phyloP scores from a whole-genome alignment of 2,888 invertebrate species.

The Tribolium freemani region DNA sequence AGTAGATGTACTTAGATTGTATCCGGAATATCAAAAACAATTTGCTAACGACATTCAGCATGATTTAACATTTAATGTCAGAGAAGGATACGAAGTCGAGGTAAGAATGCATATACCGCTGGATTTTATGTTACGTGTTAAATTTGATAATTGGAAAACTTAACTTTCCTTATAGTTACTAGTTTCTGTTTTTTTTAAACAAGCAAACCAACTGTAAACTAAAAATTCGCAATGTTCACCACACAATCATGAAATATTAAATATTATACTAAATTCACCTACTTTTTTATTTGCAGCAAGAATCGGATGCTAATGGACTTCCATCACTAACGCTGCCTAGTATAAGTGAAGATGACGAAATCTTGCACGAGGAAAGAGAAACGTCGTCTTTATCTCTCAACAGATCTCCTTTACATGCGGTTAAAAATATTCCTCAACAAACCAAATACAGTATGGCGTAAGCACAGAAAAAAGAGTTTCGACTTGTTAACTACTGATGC shows the following conservation, averaged over 20 bases:
- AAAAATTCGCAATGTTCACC: too few relatives aligned
- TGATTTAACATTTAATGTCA: constrained; percentile 93
- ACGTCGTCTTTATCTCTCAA: constrained; percentile 77
- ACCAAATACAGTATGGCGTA: constrained; percentile 73
- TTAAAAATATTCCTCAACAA: constrained; percentile 75
- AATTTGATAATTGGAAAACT: too few relatives aligned
- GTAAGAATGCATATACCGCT: constrained; percentile 61
- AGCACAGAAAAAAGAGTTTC: neutral
- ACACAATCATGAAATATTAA: too few relatives aligned
- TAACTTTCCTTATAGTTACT: too few relatives aligned
- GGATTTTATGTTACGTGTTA: too few relatives aligned
- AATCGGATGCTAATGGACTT: constrained; percentile 82
- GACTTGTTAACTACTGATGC: too few relatives aligned
- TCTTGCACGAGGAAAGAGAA: constrained; percentile 80
- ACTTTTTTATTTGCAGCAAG: constrained; percentile 69
- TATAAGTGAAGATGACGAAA: constrained; percentile 96
- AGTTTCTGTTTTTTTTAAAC: too few relatives aligned
- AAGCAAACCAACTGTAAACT: too few relatives aligned
- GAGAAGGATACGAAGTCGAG: constrained; percentile 94
- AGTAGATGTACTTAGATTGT: constrained; percentile 88
- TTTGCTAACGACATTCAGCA: constrained; percentile 95
- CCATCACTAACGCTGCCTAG: constrained; percentile 90
- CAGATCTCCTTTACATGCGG: constrained; percentile 72
- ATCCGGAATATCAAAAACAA: constrained; percentile 95
- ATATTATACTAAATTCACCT: too few relatives aligned